Base-by-base conservation (phyloP, 2,888 invertebrate genomes). In the Acrobasis consociella region DNA sequence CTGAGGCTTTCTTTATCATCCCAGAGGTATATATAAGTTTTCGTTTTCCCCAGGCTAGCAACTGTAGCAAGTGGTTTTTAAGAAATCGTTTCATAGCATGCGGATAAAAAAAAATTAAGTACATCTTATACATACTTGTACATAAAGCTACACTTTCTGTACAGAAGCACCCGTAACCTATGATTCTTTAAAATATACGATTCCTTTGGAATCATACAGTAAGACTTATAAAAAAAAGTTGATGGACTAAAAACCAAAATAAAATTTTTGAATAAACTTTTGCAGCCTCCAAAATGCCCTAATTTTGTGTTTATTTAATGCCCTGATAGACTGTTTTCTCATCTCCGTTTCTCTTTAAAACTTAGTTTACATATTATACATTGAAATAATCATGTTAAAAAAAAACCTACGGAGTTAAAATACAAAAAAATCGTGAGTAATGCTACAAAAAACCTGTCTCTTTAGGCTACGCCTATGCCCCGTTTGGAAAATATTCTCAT, bases 151-250 rank as follows among this genome's bases (percentile, higher is more conserved):
- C 5, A 49, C 15, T 59, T 49, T 38, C 49, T 59, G 10, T 49
- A 59, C 59, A 59, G 1, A 50, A 59, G 59, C 59, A 59, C 59
- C 59, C 49, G 38, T 50, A 59, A 15, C 49, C 50, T 59, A 59
- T 9, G 46, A 49, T 49, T 49, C 9, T 15, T 38, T 59, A 16
- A 49, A 16, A 49, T 16, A 31, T 52, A 52, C 2, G 38, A 50
- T 49, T 16, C 59, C 59, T 49, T 59, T 59, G 59, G 50, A 59
- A 50, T 38, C 50, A 52, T n/a, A 31, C 31, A 31, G 13, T 46
- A n/a, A 46, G 11, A 11, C n/a, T 13, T 5, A 13, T 46, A 1
- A 5, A 13, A 46, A 46, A 46, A n/a, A n/a, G n/a, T n/a, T n/a
- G 46, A 2, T 46, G 42, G 46, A 46, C 46, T n/a, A 13, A 46